Percentiles rank a stretch among this genome's conserved stretches.
Evolutionary conservation across 2,888 invertebrate species (phyloP).

Genomic region (Eristalinus sepulchralis): DNA sequence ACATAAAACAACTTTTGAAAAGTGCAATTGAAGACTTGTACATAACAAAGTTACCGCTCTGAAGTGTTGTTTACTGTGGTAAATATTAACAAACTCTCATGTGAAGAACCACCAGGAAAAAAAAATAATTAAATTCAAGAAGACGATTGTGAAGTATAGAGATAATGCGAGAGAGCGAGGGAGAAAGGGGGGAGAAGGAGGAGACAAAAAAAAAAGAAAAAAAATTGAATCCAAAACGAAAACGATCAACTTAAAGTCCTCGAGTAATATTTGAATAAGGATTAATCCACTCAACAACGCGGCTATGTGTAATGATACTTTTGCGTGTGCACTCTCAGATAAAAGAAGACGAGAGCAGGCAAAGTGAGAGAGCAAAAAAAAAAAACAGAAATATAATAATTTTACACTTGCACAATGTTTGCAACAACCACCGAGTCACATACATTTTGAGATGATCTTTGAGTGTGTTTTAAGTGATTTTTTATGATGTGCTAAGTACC

Average conservation of each 20-base stretch:
- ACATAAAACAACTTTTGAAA: conserved; percentile 34
- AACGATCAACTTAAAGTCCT: conserved; percentile 66
- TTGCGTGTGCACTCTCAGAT: conserved; percentile 67
- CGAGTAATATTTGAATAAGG: conserved; percentile 68
- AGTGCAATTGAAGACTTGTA: conserved; percentile 61
- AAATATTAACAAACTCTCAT: conserved; percentile 70
- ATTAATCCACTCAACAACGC: conserved; percentile 67
- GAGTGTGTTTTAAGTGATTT: conserved; percentile 62
- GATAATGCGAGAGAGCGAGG: background rate
- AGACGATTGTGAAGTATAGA: conserved; percentile 53
- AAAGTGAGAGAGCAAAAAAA: conserved; percentile 12
- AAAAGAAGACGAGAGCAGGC: background rate
- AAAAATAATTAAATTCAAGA: conserved; percentile 53
- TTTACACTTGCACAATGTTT: conserved; percentile 50
- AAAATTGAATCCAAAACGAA: background rate
- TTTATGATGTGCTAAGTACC: conserved; percentile 67
- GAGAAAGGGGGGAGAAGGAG: background rate
- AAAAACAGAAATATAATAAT: background rate
- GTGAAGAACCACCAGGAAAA: conserved; percentile 42
- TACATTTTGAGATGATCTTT: conserved; percentile 52
- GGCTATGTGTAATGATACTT: conserved; percentile 68
- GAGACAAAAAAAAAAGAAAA: background rate
- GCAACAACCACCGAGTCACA: conserved; percentile 24
- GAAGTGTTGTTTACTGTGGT: conserved; percentile 66
- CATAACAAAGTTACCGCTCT: conserved; percentile 67